These are phyloP conservation scores for Dryobates pubescens DNA, from an alignment of 2,797 vertebrate species.

Conservation along the genomic window DNA sequence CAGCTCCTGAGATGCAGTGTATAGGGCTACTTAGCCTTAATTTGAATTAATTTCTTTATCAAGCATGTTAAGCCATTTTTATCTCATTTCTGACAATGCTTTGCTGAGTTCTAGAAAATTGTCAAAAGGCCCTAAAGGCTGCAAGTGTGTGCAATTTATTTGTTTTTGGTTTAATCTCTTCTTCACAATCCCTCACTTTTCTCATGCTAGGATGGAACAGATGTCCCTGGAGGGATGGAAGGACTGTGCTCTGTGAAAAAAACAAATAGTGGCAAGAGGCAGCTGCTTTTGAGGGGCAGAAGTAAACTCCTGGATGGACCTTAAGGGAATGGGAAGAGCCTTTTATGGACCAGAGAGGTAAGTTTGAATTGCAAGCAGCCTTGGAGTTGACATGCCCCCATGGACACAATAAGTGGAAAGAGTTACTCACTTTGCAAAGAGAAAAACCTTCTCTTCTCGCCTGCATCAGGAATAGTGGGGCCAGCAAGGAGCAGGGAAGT, in stretches of 20 bases:
- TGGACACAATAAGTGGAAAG: neutral
- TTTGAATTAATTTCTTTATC: neutral
- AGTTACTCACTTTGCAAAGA: neutral
- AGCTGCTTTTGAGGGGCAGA: neutral
- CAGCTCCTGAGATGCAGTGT: neutral
- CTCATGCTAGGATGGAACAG: neutral
- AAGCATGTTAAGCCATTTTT: neutral
- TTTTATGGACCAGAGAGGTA: neutral
- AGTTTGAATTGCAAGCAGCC: neutral
- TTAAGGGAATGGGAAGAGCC: neutral
- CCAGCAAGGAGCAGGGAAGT: too few relatives aligned
- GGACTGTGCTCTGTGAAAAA: neutral
- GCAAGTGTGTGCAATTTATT: neutral
- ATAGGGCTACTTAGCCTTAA: neutral
- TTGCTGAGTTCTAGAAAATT: neutral
- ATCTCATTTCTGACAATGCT: neutral
- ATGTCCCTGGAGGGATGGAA: accelerated
- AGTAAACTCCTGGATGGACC: neutral
- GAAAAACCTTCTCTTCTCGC: neutral
- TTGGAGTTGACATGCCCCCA: neutral
- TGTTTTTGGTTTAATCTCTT: neutral
- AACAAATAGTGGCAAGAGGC: neutral
- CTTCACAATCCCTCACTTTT: neutral
- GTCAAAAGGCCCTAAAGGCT: neutral
- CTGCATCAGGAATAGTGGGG: too few relatives aligned